phyloP scores from a whole-genome alignment of 2,888 invertebrate species.

The Baronia brevicornis region DNA sequence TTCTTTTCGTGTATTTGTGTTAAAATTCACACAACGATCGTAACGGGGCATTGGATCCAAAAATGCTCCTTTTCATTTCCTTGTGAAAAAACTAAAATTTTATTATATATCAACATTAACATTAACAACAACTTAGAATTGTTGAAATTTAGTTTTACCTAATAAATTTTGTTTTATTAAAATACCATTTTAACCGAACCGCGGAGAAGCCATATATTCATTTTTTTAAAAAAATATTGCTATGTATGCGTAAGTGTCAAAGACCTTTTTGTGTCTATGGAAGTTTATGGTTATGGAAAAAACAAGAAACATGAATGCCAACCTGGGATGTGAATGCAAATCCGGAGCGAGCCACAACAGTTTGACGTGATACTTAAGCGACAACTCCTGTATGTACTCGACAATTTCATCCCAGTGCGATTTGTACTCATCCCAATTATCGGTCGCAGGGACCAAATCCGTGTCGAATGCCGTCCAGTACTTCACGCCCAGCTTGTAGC shows the following conservation, averaged over 20 bases:
- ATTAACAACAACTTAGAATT: no score
- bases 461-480: conserved; percentile 79
- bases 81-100: conserved; percentile 5
- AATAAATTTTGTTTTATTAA: no score
- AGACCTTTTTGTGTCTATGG: no score
- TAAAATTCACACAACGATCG: no score
- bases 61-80: no score
- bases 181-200: no score
- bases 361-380: conserved; percentile 72
- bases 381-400: conserved; percentile 72
- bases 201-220: background rate
- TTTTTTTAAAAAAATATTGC: background rate
- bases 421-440: conserved; percentile 71
- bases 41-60: no score
- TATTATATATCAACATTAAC: background rate
- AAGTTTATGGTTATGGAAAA: no score
- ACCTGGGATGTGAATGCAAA: conserved; percentile 76
- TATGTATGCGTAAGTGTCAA: no score
- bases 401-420: conserved; percentile 74
- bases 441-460: conserved; percentile 74
- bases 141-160: no score
- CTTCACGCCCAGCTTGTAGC: conserved; percentile 76
- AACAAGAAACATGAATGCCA: conserved; percentile 7
- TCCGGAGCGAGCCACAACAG: conserved; percentile 79
- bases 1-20: no score